Evolutionary conservation across 2,113 vertebrate genomes (phyloP), one percentile per base, ranked within the genome.

Genomic region (Myotis davidii): DNA sequence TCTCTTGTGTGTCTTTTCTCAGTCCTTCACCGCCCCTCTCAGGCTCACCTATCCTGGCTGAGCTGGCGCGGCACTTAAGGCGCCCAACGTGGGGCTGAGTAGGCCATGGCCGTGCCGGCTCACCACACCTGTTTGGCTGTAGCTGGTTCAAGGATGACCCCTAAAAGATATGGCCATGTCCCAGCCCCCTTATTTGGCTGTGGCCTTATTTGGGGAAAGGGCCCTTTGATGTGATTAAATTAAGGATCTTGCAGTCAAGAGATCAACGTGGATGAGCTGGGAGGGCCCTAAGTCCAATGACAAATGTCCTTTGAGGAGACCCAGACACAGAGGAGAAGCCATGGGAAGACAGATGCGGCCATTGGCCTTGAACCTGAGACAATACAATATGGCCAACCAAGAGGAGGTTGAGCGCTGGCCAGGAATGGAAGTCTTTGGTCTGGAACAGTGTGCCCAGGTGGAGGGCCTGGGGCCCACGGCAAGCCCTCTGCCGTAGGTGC

Each of bases 381-480:
- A 13, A 6, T 6, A 1, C 5, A 3, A 16, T 2, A 5, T 17
- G 21, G 16, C 16, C n/a, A 1, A n/a, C 5, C 48, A 39, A 29
- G 37, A 23, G 11, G 56, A 34, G 10, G 21, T 0, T 3, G 25
- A 12, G 37, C 12, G 1, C 2, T 8, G 12, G 69, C 56, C 54
- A 21, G 14, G 17, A 21, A 29, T 0, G 3, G 18, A 79, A 61
- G 74, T 21, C 32, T 45, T 39, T 2, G 17, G 56, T 65, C 74
- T 74, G 5, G 18, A 45, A 50, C 18, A 18, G 27, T 12, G 34
- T 45, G 69, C 56, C 29, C 17, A 9, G 17, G 32, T 2, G 14
- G 8, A 27, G 65, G 29, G 39, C 0, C 42, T 0, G 0, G 61
- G 45, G 61, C 18, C 32, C 29, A 0, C 2, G 23, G 18, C 29